Base-by-base conservation (phyloP, 1,140 invertebrate species). In the Acromyrmex echinatior region DNA sequence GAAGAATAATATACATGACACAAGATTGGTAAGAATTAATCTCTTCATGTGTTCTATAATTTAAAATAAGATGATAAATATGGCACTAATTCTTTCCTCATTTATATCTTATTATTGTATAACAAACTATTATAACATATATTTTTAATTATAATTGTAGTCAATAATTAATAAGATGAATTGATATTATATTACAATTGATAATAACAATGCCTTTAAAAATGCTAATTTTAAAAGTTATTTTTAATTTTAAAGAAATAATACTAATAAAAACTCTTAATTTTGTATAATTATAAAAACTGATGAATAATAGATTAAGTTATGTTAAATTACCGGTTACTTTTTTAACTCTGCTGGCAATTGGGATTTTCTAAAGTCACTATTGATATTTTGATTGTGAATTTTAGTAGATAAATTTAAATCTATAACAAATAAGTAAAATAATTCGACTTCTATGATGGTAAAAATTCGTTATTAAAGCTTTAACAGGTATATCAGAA, bases 1-100 rank as follows among this genome's bases (percentile, higher is more conserved):
- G 74, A 89, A 87, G 71, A 86, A 90, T 21, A 91, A 68, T n/a
- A 28, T 76, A 68, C 84, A 85, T 51, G 77, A 86, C 25, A 70
- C 71, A 73, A 90, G 82, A 78, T 74, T 88, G 86, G 92, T 93
- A 90, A 90, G 45, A 65, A 25, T 66, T 49, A 68, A 31, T 79
- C n/a, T 71, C 49, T 58, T 87, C 18, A n/a, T 45, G 73, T 51
- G 63, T 68, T 84, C 10, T 74, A 62, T 21, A 49, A 10, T 71
- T 25, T 53, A 49, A 45, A 28, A 6, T 77, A 70, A 77, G 7
- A 28, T 53, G 6, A 4, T 21, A 45, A 73, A 7, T 49, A 5
- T 21, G 18, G 6, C 21, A 35, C 56, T 35, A 45, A 10, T 58
- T 58, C 3, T 60, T 25, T 60, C 0, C 9, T 76, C 21, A 60